Base-by-base conservation (phyloP, 2,888 invertebrate genomes). In the Horisme vitalbata region DNA sequence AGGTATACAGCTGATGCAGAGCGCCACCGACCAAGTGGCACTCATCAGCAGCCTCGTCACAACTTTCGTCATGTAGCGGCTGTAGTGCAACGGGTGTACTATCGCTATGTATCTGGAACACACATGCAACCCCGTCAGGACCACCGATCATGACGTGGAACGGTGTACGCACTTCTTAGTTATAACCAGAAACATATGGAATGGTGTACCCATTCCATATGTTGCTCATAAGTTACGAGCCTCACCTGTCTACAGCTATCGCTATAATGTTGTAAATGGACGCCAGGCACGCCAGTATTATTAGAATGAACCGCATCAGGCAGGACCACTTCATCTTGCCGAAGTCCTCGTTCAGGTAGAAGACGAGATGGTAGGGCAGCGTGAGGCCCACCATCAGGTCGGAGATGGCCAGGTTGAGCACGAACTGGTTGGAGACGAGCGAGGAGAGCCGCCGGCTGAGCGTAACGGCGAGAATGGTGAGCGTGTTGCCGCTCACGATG, bases 181-280 rank as follows among this genome's bases (percentile, higher is more conserved):
- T 59, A 44, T 23, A 23, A n/a, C 23, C 24, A 1, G 9, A 10
- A 59, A 38, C 55, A 39, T 45, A 50, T 37, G 34, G 44, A 53
- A 55, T 41, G 38, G 39, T n/a, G n/a, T n/a, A n/a, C n/a, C n/a
- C n/a, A n/a, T n/a, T n/a, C n/a, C n/a, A n/a, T n/a, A n/a, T n/a
- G n/a, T n/a, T n/a, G n/a, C n/a, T n/a, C n/a, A n/a, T n/a, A n/a
- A n/a, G 50, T 50, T 48, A 50, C 27, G 18, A 34, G 54, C 67
- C 79, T 71, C 67, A 88, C 74, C 94, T 91, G 83, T 96, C 96
- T 49, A 94, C 90, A 18, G 95, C 95, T 57, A 96, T 95, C 35
- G 94, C 92, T 65, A 95, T 93, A 59, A 96, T 90, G 75, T 95
- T 95, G 83, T 93, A 93, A 64, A 95, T 93, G 58, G 95, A 95